phyloP scores from a whole-genome alignment of 2,113 vertebrate genomes.

The Rana temporaria region DNA sequence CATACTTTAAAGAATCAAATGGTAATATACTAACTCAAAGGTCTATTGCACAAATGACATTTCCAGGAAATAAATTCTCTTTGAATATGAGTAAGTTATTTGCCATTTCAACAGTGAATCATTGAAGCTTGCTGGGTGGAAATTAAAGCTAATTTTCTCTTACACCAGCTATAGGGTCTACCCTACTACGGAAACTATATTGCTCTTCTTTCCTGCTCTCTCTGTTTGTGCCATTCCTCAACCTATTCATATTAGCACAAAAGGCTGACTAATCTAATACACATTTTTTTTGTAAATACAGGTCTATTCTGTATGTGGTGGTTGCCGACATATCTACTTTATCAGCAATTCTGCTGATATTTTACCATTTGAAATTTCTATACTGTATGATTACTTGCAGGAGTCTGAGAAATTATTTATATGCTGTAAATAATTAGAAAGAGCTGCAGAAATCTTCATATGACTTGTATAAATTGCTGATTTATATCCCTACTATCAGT shows the following conservation, averaged over 20 bases:
- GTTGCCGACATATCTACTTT: conserved; percentile 7
- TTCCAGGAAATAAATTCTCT: no score
- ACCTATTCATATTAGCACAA: conserved; percentile 1
- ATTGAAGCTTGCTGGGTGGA: no score
- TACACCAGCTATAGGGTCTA: background rate
- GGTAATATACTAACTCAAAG: no score
- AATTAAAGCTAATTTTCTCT: background rate
- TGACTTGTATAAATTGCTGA: conserved; percentile 43
- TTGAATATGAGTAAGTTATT: no score
- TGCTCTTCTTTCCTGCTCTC: background rate
- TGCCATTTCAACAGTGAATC: no score
- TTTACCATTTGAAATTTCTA: conserved; percentile 7
- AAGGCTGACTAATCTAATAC: conserved; percentile 9
- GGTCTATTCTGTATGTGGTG: conserved; percentile 2
- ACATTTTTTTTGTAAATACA: conserved; percentile 17
- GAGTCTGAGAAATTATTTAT: conserved; percentile 36
- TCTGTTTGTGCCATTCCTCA: background rate
- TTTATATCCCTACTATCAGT: conserved; percentile 30
- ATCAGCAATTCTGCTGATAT: conserved; percentile 51
- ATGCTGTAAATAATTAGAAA: conserved; percentile 52
- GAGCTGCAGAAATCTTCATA: conserved; percentile 40
- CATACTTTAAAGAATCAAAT: no score
- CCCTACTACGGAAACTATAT: no score
- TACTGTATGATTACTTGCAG: conserved; percentile 16
- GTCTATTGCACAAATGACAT: no score